Evolutionary conservation across 2,797 vertebrate genomes (phyloP).

Genomic region (Sparidentex hasta): DNA sequence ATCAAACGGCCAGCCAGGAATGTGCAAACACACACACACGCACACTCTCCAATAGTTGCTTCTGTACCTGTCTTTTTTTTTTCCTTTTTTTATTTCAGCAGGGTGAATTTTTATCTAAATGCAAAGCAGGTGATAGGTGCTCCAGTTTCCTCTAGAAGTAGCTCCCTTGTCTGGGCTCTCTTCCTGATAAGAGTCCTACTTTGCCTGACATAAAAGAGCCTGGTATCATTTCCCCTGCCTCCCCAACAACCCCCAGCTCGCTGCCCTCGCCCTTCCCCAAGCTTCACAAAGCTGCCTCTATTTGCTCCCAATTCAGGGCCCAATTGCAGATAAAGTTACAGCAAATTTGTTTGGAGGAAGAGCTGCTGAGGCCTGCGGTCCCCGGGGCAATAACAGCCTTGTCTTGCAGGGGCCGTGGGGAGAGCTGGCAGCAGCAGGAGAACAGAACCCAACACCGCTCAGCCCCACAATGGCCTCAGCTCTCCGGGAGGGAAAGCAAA

Average conservation of each 20-base stretch:
- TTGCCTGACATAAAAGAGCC: conserved; percentile 92
- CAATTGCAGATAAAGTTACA: conserved; percentile 99
- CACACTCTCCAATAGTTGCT: conserved; percentile 79
- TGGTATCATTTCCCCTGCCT: conserved; percentile 88
- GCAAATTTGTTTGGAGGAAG: conserved; percentile 99
- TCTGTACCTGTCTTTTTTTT: conserved; percentile 81
- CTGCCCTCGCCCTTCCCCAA: conserved; percentile 86
- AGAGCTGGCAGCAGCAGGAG: conserved; percentile 82
- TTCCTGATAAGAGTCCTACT: conserved; percentile 90
- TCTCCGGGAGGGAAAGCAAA: conserved; percentile 78
- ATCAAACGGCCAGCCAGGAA: conserved; percentile 71
- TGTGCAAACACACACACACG: conserved; percentile 69
- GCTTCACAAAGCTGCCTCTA: conserved; percentile 93
- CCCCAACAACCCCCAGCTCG: conserved; percentile 82
- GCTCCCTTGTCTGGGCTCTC: conserved; percentile 89
- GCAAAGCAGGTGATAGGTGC: conserved; percentile 91
- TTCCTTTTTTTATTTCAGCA: conserved; percentile 80
- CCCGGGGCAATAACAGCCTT: conserved; percentile 92
- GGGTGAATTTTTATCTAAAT: conserved; percentile 90
- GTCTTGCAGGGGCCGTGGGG: conserved; percentile 87
- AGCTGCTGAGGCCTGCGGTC: conserved; percentile 94
- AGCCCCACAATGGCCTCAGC: conserved; percentile 90
- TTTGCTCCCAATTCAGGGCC: conserved; percentile 93
- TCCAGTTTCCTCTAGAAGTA: conserved; percentile 89
- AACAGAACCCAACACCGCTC: conserved; percentile 90